These are phyloP conservation scores for Aythya fuligula DNA, from an alignment of 2,797 vertebrate species.

Conservation along the genomic window DNA sequence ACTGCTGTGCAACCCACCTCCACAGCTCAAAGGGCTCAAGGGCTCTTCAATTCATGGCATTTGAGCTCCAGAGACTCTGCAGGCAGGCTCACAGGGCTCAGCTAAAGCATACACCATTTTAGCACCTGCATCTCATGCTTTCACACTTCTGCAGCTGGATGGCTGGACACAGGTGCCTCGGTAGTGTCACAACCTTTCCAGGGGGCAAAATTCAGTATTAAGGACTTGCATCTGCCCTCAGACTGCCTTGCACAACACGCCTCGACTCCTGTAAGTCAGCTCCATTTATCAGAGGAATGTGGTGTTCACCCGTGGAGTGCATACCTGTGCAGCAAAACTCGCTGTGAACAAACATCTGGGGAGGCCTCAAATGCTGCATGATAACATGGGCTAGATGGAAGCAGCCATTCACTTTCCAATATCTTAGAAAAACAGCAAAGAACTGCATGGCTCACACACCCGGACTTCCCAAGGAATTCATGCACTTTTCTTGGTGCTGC, in stretches of 20 bases:
- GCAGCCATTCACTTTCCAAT: neutral
- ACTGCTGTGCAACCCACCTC: neutral
- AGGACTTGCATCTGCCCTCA: neutral
- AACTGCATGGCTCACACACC: neutral
- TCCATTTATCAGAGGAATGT: neutral
- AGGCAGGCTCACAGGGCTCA: neutral
- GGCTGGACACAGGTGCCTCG: neutral
- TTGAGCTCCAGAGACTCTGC: neutral
- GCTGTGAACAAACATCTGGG: neutral
- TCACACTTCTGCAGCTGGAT: neutral
- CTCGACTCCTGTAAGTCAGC: neutral
- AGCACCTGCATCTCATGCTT: neutral
- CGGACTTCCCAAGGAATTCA: neutral
- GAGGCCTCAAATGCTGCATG: neutral
- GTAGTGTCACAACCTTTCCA: neutral
- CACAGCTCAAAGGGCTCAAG: neutral
- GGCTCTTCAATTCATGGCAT: neutral
- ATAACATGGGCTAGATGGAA: fast-evolving
- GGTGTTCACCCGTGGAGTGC: fast-evolving
- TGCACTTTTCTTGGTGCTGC: neutral
- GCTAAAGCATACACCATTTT: neutral
- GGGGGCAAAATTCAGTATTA: neutral
- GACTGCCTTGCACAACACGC: neutral
- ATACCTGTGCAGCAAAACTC: neutral
- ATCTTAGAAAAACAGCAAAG: neutral